Base-by-base conservation (phyloP, 2,888 invertebrate species). In the Neoscelio sp. region DNA sequence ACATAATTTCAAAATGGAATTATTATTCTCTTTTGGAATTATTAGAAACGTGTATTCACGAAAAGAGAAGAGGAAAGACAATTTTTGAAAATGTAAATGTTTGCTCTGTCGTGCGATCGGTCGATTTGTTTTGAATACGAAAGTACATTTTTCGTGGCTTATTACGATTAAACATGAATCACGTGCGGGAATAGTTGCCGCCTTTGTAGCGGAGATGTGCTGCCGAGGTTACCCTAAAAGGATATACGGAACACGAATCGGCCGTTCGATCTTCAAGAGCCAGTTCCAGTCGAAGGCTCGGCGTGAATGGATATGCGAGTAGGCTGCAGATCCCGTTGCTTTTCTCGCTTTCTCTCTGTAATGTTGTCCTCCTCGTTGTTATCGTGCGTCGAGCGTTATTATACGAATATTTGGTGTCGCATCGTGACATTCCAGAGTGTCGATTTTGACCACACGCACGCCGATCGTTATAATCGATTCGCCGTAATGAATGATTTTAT, bases 141-240 rank as follows among this genome's bases (percentile, higher is more conserved):
- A 62, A 60, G 71, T 71, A 23, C 50, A 65, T 65, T 58, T n/a
- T 48, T 46, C 26, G 7, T 17, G 54, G 46, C 20, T 73, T 46
- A 73, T 62, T 73, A 40, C 64, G 58, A 56, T 7, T 15, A 50
- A 23, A 60, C 58, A 33, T 58, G 74, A 60, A 75, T 67, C 67
- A 67, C 67, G 42, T 44, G 74, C 56, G 42, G 52, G 26, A 54
- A 18, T 8, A 2, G 44, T 26, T 17, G 52, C 50, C 78, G 64
- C 67, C 52, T 79, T 54, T 74, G 65, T 82, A 70, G 78, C 79
- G 70, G 76, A 65, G 60, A 70, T 68, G 62, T 64, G 73, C 76
- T 78, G 67, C 68, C 73, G 73, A 75, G 58, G 64, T 79, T 78
- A 80, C 83, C 82, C 80, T 81, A 82, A 81, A 82, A 82, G 82